These are phyloP conservation scores for Pteropus alecto DNA, from an alignment of 2,113 vertebrate species.

Conservation along the genomic window DNA sequence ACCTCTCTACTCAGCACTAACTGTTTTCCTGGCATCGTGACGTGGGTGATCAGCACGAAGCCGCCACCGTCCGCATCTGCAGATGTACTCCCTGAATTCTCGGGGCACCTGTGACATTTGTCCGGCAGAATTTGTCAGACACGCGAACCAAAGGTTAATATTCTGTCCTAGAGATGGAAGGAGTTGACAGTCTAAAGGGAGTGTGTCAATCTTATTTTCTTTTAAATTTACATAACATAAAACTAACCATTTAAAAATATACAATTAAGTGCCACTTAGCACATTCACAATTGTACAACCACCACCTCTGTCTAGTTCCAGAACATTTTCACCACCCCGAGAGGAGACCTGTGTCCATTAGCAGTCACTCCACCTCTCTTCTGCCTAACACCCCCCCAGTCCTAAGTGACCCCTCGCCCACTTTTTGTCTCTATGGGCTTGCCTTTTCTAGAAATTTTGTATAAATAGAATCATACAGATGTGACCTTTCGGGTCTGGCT, in stretches of 20 bases:
- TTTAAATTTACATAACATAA: background rate
- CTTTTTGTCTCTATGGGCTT: background rate
- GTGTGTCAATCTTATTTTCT: background rate
- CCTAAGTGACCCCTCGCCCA: background rate
- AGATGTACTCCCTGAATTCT: background rate
- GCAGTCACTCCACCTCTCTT: background rate
- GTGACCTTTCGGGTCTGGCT: background rate
- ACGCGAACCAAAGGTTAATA: conserved; percentile 11
- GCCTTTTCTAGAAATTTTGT: background rate
- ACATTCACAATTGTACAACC: background rate
- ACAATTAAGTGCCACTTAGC: background rate
- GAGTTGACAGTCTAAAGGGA: background rate
- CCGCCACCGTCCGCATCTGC: accelerated
- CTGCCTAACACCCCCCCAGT: background rate
- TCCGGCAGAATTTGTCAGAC: conserved; percentile 41
- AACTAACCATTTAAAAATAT: background rate
- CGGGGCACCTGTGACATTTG: conserved; percentile 6
- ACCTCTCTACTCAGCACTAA: background rate
- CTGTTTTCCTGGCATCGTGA: background rate
- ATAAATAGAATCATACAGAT: background rate
- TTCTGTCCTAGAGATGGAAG: background rate
- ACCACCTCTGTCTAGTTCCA: background rate
- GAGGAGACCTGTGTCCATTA: background rate
- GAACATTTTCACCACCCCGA: background rate
- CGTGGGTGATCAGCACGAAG: background rate